Evolutionary conservation across 2,113 vertebrate species (phyloP).

Genomic region (Phylloscopus whistleri): DNA sequence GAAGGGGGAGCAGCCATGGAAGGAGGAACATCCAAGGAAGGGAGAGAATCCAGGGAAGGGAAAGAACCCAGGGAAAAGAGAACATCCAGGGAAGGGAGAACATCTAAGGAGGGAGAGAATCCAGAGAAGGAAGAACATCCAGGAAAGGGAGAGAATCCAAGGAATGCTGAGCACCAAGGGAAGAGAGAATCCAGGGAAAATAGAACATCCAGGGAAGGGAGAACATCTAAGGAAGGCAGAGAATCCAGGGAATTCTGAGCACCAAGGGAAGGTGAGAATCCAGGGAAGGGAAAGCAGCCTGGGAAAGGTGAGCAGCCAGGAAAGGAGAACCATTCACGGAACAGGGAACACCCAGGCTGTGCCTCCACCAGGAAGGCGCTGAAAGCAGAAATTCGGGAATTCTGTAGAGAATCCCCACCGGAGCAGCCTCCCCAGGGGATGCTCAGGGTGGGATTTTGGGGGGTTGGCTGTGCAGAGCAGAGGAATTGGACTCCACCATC

Average conservation of each 20-base stretch:
- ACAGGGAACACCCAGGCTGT: neutral
- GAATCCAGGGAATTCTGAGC: no score
- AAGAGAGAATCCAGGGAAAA: neutral
- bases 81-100: neutral
- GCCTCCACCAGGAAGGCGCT: neutral
- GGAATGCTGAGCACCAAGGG: no score
- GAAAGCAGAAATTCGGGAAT: neutral
- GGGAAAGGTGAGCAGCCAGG: neutral
- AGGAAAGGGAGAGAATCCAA: neutral
- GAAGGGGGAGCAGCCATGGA: no score
- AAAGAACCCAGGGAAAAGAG: no score
- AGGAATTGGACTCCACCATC: accelerated
- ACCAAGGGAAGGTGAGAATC: no score
- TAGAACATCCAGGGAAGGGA: no score
- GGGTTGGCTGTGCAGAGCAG: neutral
- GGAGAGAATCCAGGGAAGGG: neutral
- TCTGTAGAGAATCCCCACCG: neutral
- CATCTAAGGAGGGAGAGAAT: no score
- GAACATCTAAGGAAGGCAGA: neutral
- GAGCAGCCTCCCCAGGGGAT: accelerated
- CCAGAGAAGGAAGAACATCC: neutral
- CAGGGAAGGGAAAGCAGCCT: no score
- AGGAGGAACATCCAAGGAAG: no score
- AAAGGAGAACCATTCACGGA: neutral
- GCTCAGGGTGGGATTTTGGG: neutral